phyloP scores from a whole-genome alignment of 1,140 invertebrate species.

The Heliconius himera region DNA sequence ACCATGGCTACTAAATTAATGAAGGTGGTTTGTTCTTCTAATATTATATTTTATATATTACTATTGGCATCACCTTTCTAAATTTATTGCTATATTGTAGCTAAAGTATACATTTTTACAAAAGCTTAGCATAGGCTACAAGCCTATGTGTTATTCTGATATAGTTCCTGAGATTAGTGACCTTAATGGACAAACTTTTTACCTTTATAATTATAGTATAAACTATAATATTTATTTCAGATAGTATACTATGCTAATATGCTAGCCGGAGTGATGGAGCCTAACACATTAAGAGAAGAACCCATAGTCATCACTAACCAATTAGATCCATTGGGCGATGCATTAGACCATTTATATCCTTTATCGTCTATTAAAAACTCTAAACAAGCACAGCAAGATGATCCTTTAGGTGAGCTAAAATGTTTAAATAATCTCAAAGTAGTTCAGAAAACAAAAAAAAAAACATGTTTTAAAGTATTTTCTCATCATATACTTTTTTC shows the following conservation, averaged over 20 bases:
- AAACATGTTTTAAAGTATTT: too few relatives aligned
- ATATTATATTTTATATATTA: neutral
- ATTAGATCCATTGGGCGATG: constrained; percentile 71
- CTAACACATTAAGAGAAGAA: constrained; percentile 83
- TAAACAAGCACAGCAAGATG: constrained; percentile 79
- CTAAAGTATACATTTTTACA: too few relatives aligned
- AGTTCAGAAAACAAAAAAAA: too few relatives aligned
- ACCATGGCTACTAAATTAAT: constrained; percentile 91
- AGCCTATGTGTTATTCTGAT: too few relatives aligned
- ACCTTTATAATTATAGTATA: neutral
- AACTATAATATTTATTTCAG: constrained; percentile 66
- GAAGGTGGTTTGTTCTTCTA: constrained; percentile 81
- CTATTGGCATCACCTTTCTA: too few relatives aligned
- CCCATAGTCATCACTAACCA: constrained; percentile 76
- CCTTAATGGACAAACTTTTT: too few relatives aligned
- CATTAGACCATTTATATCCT: constrained; percentile 69
- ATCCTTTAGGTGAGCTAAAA: constrained; percentile 77
- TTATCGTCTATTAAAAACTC: constrained; percentile 69
- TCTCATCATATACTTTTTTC: too few relatives aligned
- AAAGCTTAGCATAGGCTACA: too few relatives aligned
- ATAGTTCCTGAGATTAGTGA: too few relatives aligned
- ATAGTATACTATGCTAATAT: constrained; percentile 96
- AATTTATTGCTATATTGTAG: too few relatives aligned
- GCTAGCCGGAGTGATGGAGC: constrained; percentile 90
- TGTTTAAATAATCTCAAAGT: too few relatives aligned